These are phyloP conservation scores for Gobio gobio DNA, from an alignment of 2,113 vertebrate genomes.

Conservation along the genomic window DNA sequence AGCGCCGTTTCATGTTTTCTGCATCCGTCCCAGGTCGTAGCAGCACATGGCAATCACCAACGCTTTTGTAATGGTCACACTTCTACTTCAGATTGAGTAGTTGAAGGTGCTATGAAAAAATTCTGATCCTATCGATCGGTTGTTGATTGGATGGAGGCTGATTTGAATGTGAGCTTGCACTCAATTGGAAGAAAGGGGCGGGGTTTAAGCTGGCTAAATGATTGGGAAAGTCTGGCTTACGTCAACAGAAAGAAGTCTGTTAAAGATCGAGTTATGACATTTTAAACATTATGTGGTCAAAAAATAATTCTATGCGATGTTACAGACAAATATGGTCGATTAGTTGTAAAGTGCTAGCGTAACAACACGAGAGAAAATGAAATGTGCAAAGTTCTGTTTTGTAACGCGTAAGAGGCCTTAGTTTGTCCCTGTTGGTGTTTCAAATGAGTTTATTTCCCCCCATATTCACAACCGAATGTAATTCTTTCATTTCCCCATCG, in stretches of 20 bases:
- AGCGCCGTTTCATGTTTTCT: not conserved
- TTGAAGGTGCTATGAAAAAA: not conserved
- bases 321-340: not conserved
- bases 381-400: not conserved
- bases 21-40: not conserved
- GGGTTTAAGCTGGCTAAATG: not conserved
- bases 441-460: constrained; percentile 9
- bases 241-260: not conserved
- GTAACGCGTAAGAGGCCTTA: not conserved
- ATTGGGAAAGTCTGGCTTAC: not conserved
- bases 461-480: constrained; percentile 44
- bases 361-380: not conserved
- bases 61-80: not conserved
- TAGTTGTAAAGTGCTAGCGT: not conserved
- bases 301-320: not conserved
- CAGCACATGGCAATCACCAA: not conserved
- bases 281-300: not conserved
- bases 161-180: too few species aligned
- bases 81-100: not conserved
- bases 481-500: constrained; percentile 2
- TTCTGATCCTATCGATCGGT: too few species aligned
- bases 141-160: too few species aligned
- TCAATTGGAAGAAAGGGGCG: not conserved
- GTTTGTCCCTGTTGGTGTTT: constrained; percentile 7
- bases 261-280: too few species aligned